Base-by-base conservation (phyloP, 2,888 invertebrate species). In the Lithosia quadra region DNA sequence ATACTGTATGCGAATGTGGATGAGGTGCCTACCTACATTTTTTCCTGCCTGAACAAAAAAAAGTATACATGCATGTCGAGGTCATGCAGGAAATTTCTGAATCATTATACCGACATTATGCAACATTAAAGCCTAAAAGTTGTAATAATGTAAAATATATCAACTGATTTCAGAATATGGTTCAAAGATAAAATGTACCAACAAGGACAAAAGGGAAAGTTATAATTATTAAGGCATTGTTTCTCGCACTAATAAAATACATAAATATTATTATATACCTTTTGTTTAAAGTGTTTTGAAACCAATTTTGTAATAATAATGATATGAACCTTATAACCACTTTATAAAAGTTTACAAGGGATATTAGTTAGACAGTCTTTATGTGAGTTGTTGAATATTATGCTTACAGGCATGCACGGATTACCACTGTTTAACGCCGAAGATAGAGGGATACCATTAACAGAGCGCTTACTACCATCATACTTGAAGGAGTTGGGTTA, bases 401-500 rank as follows among this genome's bases (percentile, higher is more conserved):
- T 49, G n/a, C 62, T 88, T 88, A 33, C 86, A 95, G 95, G 94
- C 34, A 95, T 95, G 95, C 93, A 95, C 53, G 94, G 94, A 0
- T 79, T 79, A 70, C 94, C 95, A 5, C 80, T 95, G 21, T 88
- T 78, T 34, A 95, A 94, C 73, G 87, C 92, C 0, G 95, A 95
- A 84, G 92, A 94, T 71, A 88, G 95, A 34, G 95, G 94, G 3
- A 93, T 95, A 71, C 95, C 95, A 0, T 68, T 93, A 39, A 93
- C 95, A 28, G 96, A 96, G 85, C 95, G 95, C 8, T 86, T 96
- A 1, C 83, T 96, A n/a, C 96, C 96, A 0, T 93, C 96, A 81
- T 96, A 97, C 86, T 88, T 98, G 72, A 95, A 95, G 81, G 94
- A 94, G 43, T 84, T 96, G 69, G 98, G 98, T 0, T 99, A 99